These are phyloP conservation scores for Yoshiicerus persimilis DNA, from an alignment of 1,140 invertebrate genomes.

Conservation along the genomic window DNA sequence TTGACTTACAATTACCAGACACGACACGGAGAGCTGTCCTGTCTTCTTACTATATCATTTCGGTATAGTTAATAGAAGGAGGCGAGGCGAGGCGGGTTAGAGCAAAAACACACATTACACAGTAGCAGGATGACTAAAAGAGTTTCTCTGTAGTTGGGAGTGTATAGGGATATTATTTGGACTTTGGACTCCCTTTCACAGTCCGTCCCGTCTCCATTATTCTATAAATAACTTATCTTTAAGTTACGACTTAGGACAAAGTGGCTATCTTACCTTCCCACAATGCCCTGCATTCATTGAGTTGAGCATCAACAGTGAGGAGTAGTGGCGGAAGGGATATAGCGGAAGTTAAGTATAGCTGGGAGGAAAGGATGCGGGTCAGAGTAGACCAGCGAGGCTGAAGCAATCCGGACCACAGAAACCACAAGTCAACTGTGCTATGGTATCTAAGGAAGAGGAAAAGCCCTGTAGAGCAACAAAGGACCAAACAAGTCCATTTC, in stretches of 20 bases:
- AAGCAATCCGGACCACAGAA: neutral
- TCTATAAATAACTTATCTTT: conserved; percentile 18
- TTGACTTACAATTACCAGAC: neutral
- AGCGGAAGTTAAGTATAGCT: neutral
- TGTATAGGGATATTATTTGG: too few relatives aligned
- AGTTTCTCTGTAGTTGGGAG: neutral
- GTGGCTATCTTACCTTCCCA: neutral
- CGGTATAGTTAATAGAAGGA: too few relatives aligned
- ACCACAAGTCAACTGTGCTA: neutral
- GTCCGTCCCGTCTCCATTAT: conserved; percentile 7
- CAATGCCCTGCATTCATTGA: neutral
- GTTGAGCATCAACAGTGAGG: too few relatives aligned
- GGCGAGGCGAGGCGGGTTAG: too few relatives aligned
- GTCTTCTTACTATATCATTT: neutral
- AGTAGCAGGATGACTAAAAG: too few relatives aligned
- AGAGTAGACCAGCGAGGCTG: neutral
- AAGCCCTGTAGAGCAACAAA: neutral
- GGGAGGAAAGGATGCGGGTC: neutral
- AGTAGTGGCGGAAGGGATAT: neutral
- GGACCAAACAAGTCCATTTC: neutral
- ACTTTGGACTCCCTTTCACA: neutral
- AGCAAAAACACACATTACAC: too few relatives aligned
- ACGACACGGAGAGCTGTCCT: neutral
- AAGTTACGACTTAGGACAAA: conserved; percentile 17
- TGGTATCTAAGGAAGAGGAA: neutral